Conservation (phyloP, 2,888 invertebrate genomes). For the Acrobeloides nanus region DNA sequence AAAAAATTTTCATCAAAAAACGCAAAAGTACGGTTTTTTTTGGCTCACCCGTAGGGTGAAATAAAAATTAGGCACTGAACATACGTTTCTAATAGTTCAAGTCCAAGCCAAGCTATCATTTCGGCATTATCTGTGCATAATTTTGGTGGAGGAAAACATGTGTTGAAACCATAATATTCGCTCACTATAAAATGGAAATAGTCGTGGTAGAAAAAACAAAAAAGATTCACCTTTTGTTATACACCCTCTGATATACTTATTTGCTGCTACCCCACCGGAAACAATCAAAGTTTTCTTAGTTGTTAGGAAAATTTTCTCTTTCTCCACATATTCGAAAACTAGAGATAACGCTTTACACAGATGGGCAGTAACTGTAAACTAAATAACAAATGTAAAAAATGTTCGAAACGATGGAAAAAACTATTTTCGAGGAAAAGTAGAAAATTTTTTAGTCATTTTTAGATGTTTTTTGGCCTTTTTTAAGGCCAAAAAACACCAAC, state of each 20-base stretch:
- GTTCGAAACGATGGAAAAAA: too few relatives aligned
- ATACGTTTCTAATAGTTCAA: slow-evolving; percentile 19
- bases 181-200: too few relatives aligned
- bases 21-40: too few relatives aligned
- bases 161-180: slow-evolving; percentile 15
- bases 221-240: too few relatives aligned
- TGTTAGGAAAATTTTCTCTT: slow-evolving; percentile 3
- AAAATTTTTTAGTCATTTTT: too few relatives aligned
- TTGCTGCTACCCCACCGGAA: slow-evolving; percentile 49
- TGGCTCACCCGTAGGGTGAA: too few relatives aligned
- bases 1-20: too few relatives aligned
- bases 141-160: slow-evolving; percentile 68
- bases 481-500: too few relatives aligned
- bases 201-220: too few relatives aligned
- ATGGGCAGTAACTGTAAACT: slow-evolving; percentile 22
- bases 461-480: too few relatives aligned
- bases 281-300: slow-evolving; percentile 26
- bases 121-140: slow-evolving; percentile 95
- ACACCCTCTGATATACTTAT: slow-evolving; percentile 26
- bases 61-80: too few relatives aligned
- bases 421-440: too few relatives aligned
- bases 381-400: slow-evolving; percentile 7
- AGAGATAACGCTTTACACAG: slow-evolving; percentile 23
- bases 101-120: slow-evolving; percentile 82
- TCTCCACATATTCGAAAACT: slow-evolving; percentile 16